Percentiles rank a stretch among this genome's conserved stretches.
phyloP scores from a whole-genome alignment of 2,888 invertebrate species.

The Acrobasis suavella region DNA sequence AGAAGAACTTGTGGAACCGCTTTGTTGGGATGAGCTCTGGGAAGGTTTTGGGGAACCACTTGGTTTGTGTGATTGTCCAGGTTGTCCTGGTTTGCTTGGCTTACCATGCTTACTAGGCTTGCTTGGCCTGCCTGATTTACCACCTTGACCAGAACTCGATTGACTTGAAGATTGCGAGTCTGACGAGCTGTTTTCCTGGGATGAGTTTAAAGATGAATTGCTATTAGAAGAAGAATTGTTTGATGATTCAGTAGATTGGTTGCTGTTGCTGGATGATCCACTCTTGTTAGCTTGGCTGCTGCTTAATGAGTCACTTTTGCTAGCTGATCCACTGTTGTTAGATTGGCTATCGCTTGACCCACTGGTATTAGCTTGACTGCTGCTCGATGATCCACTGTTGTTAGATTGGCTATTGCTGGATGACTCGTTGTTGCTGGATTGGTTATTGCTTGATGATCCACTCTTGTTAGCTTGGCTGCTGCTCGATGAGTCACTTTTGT shows the following conservation, averaged over 20 bases:
- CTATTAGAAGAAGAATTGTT: background rate
- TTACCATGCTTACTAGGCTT: too few relatives aligned
- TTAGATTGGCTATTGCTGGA: background rate
- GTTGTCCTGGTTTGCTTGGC: too few relatives aligned
- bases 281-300: background rate
- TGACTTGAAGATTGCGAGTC: background rate
- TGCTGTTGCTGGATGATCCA: background rate
- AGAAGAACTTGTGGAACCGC: too few relatives aligned
- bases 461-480: background rate
- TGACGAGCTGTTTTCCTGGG: too few relatives aligned
- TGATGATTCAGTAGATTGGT: background rate
- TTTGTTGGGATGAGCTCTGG: too few relatives aligned
- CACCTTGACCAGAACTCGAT: background rate
- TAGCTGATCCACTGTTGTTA: background rate
- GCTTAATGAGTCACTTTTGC: background rate
- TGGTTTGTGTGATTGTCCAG: too few relatives aligned
- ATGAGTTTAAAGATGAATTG: too few relatives aligned
- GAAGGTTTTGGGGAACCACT: too few relatives aligned
- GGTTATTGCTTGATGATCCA: background rate
- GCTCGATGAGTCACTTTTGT: background rate
- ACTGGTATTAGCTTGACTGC: background rate
- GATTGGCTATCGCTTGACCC: background rate
- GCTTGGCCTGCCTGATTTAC: too few relatives aligned
- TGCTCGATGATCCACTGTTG: background rate
- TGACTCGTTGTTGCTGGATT: background rate